phyloP scores from a whole-genome alignment of 2,113 vertebrate species.

The Hyperopisus bebe region DNA sequence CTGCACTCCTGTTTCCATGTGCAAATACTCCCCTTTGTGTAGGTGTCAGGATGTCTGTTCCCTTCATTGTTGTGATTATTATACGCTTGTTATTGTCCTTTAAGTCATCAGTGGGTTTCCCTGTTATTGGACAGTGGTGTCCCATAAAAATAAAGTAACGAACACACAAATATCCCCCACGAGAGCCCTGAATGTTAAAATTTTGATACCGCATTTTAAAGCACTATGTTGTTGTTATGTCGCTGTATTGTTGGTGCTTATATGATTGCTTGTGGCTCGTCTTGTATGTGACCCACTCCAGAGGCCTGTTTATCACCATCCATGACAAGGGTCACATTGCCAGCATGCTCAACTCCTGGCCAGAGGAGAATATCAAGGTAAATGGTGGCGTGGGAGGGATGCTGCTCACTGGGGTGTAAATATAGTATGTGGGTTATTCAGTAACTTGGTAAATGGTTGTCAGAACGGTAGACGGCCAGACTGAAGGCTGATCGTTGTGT shows the following conservation, averaged over 20 bases:
- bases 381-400: not conserved
- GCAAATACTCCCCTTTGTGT: not conserved
- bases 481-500: not conserved
- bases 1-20: not conserved
- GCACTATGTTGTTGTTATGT: not conserved
- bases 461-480: not conserved
- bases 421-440: not conserved
- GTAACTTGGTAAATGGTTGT: not conserved
- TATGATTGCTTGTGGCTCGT: not conserved
- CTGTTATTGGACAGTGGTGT: not conserved
- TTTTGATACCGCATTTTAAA: not conserved
- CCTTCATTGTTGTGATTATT: not conserved
- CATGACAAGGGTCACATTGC: constrained; percentile 92
- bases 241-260: not conserved
- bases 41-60: not conserved
- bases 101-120: not conserved
- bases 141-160: not conserved
- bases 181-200: not conserved
- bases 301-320: constrained; percentile 94
- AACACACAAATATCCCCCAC: not conserved
- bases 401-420: not conserved
- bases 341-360: constrained; percentile 94
- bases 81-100: not conserved
- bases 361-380: constrained; percentile 91
- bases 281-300: constrained; percentile 42